Base-by-base conservation (phyloP, 2,888 invertebrate species). In the Ophonus ardosiacus region DNA sequence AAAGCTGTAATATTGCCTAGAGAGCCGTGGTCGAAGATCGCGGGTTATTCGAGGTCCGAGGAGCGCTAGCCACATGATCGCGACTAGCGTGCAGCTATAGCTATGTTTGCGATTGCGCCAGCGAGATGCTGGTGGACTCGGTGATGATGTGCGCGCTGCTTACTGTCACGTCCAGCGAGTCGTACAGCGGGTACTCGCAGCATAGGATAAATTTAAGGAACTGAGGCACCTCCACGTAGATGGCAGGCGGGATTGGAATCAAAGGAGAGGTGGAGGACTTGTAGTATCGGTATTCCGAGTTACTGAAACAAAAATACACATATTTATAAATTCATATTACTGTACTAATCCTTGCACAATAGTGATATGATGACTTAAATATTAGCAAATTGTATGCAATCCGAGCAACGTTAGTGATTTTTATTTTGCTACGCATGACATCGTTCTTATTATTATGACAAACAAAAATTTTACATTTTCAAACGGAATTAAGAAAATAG, bases 151-250 rank as follows among this genome's bases (percentile, higher is more conserved):
- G 89, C 4, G 89, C 87, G 7, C 88, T 86, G 7, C 94, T 94
- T 2, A 92, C 92, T 88, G 94, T 95, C 43, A 93, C 95, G 24
- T 95, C 94, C 88, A 95, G 91, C 4, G 95, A 95, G 90, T 98
- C 95, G 90, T 98, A 98, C 85, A 98, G 93, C 0, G 98, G 97
- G 89, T 95, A 97, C 90, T 98, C 98, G 89, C 97, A 98, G 91
- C 98, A 98, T 71, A 97, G 90, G 18, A 97, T 93, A 89, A 95
- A 96, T 91, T 98, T 98, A 76, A 98, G 91, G 87, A 95, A 96
- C 88, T 93, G 93, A 0, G 98, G 98, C 61, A 98, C 96, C 90
- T 96, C 96, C n/a, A 95, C 95, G 91, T 98, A 98, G 68, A 97
- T 94, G 0, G 95, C 93, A 0, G 97, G 96, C 7, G 98, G 98